Conservation (phyloP, 2,113 vertebrate species). For the Grallaria varia region DNA sequence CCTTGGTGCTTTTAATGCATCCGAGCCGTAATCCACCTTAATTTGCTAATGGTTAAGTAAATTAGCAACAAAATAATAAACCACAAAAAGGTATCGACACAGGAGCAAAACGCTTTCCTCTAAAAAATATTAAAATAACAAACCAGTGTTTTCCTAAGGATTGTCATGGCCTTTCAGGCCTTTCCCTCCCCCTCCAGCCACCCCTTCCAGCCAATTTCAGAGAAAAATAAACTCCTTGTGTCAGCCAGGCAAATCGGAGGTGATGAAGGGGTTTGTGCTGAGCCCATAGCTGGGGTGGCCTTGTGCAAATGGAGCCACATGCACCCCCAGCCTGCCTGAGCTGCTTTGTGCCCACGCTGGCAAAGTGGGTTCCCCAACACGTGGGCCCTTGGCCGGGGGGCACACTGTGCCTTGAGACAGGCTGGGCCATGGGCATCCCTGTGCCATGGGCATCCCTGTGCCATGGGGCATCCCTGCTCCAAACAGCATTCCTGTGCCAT, state of each 20-base stretch:
- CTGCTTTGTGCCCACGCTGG: fast-evolving
- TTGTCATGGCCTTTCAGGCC: neutral
- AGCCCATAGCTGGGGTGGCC: constrained; percentile 13
- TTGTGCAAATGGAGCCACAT: neutral
- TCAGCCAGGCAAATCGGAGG: neutral
- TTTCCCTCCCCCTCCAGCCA: neutral
- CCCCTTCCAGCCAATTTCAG: neutral
- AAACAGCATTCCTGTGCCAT: neutral
- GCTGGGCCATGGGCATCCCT: neutral
- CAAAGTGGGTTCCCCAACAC: fast-evolving
- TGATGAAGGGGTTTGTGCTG: neutral
- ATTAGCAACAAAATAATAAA: constrained; percentile 76
- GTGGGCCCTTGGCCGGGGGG: fast-evolving
- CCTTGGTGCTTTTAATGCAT: constrained; percentile 71
- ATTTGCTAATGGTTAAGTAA: constrained; percentile 76
- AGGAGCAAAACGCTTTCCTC: constrained; percentile 62
- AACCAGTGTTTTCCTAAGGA: constrained; percentile 2
- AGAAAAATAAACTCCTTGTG: constrained; percentile 29
- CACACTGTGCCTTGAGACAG: neutral
- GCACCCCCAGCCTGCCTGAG: neutral
- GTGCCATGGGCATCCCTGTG: neutral
- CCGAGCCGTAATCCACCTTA: constrained; percentile 71
- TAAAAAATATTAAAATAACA: constrained; percentile 48
- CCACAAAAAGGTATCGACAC: constrained; percentile 62
- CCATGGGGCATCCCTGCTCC: neutral